Conservation (phyloP, 2,888 invertebrate species). For the Trissonchulus latispiculum region DNA sequence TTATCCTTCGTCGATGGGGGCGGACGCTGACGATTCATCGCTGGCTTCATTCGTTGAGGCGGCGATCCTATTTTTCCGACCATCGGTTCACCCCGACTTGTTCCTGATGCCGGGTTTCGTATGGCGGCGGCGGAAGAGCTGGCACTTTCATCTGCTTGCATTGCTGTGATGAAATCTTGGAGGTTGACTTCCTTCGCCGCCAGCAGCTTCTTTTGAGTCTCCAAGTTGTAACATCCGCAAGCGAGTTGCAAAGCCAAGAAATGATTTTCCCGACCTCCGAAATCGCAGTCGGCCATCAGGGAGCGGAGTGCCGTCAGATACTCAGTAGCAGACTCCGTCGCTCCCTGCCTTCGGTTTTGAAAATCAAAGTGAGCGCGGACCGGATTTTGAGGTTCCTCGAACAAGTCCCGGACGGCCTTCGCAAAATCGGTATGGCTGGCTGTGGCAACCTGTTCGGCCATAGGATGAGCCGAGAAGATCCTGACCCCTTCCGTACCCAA, state of each 20-base stretch:
- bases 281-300: not conserved
- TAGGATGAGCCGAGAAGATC: not conserved
- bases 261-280: not conserved
- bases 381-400: not conserved
- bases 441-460: not conserved
- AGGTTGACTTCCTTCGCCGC: not conserved
- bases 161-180: not conserved
- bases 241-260: not conserved
- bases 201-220: not conserved
- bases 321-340: not conserved
- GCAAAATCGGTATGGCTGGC: not conserved
- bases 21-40: too few species aligned
- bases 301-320: not conserved
- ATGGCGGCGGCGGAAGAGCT: not conserved
- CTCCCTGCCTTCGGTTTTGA: not conserved
- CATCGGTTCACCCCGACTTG: too few species aligned
- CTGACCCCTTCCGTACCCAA: not conserved
- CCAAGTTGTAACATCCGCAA: not conserved
- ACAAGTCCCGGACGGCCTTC: not conserved
- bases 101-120: too few species aligned
- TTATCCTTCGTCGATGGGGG: too few species aligned
- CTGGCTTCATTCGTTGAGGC: too few species aligned
- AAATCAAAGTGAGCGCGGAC: not conserved
- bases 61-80: too few species aligned
- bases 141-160: not conserved